phyloP scores from a whole-genome alignment of 2,888 invertebrate species.

The Protula sp. region DNA sequence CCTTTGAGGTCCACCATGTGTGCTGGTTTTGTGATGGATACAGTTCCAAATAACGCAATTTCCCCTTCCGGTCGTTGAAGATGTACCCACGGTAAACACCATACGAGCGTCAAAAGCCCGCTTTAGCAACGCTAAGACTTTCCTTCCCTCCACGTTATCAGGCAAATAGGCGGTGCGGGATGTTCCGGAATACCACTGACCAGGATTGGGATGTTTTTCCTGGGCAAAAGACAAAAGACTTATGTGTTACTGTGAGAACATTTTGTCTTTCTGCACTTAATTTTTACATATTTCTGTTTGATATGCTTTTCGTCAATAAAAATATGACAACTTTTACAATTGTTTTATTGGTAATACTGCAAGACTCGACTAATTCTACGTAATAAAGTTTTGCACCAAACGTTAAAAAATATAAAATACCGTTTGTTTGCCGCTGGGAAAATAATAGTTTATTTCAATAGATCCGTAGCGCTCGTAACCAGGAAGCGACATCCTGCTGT shows the following conservation, averaged over 20 bases:
- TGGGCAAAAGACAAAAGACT: no score
- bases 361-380: no score
- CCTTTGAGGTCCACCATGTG: no score
- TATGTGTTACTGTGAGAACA: no score
- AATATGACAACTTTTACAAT: no score
- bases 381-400: no score
- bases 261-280: no score
- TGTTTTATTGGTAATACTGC: no score
- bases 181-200: neutral
- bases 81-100: slow-evolving; percentile 68
- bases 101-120: slow-evolving; percentile 21
- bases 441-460: neutral
- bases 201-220: neutral
- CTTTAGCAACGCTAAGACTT: slow-evolving; percentile 15
- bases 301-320: no score
- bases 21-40: slow-evolving; percentile 76
- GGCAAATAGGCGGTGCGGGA: neutral
- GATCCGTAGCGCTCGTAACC: neutral
- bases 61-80: slow-evolving; percentile 82
- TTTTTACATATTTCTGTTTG: no score
- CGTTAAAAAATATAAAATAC: neutral
- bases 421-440: neutral
- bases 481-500: neutral
- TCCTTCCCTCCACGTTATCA: neutral
- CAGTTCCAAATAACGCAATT: slow-evolving; percentile 90